Percentiles rank a stretch among this genome's conserved stretches.
These are phyloP conservation scores for Trogon melanurus DNA, from an alignment of 2,113 vertebrate genomes.

Conservation along the genomic window DNA sequence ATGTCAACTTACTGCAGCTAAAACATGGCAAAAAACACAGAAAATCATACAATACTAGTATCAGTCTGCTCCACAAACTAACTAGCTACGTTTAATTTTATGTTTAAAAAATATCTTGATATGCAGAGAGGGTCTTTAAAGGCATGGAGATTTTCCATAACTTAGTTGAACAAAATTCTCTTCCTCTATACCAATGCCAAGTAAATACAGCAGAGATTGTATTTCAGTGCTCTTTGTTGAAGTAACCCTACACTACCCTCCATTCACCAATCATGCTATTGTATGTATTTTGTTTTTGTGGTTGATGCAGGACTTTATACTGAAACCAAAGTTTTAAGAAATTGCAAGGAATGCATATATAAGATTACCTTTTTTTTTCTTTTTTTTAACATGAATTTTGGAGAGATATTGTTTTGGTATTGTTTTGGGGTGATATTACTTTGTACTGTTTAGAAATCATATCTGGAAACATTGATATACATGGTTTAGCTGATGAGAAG, in stretches of 20 bases:
- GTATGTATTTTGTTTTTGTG: not conserved
- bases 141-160: not conserved
- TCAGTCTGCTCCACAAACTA: not conserved
- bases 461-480: not conserved
- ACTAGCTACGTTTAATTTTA: not conserved
- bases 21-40: not conserved
- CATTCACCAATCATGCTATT: not conserved
- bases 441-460: not conserved
- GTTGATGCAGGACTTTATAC: not conserved
- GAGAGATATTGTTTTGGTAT: not conserved
- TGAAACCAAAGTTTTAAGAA: not conserved
- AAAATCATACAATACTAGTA: not conserved
- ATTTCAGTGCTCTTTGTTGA: not conserved
- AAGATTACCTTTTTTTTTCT: not conserved
- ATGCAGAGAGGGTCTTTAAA: not conserved
- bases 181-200: accelerated
- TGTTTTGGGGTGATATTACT: too few species aligned
- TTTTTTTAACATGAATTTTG: too few species aligned
- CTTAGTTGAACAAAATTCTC: not conserved
- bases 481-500: not conserved
- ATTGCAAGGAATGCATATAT: not conserved
- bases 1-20: not conserved
- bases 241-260: not conserved
- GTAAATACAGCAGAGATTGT: not conserved
- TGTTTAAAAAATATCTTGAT: not conserved